Base-by-base conservation (phyloP, 2,888 invertebrate species). In the Platycheirus rosarum region DNA sequence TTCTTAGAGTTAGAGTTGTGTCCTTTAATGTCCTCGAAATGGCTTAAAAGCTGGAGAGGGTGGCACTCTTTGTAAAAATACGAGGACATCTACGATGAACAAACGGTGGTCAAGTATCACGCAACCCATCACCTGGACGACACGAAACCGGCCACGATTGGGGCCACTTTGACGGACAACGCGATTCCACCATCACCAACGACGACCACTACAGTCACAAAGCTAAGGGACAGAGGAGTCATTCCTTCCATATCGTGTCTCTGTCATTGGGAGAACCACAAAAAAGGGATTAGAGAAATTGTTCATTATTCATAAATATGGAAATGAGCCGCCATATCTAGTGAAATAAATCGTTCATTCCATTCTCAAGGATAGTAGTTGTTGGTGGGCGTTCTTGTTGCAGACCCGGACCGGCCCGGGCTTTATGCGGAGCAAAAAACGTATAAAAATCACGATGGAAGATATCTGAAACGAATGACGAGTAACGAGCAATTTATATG, bases 291-390 rank as follows among this genome's bases (percentile, higher is more conserved):
- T 82, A 84, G 79, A 85, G 85, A 85, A 87, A 88, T 87, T 87
- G 88, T 88, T 88, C 88, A 88, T 88, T 89, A 88, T 89, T 89
- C 89, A 89, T 89, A 89, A 89, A 89, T 90, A 90, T 90, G 89
- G 86, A 90, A 87, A 85, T 85, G 85, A 73, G 84, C 86, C 84
- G 80, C 82, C 84, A 84, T 86, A 86, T 86, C 86, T 74, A 74
- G 77, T 85, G 85, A 86, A 88, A 89, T 89, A 89, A 89, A 89
- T 89, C 88, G 87, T 86, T 86, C 87, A 88, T 88, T 88, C 77
- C 71, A 86, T 85, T 84, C 86, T 85, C 84, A 85, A 84, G 85
- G 84, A 76, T 62, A 84, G 40, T 66, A 62, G 63, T 57, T 68
- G 63, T 60, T 68, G 57, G 78, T 73, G 84, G 84, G 84, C 75